Evolutionary conservation across 23 tunicate species (phyloP).

Genomic region (Pegea sp.): DNA sequence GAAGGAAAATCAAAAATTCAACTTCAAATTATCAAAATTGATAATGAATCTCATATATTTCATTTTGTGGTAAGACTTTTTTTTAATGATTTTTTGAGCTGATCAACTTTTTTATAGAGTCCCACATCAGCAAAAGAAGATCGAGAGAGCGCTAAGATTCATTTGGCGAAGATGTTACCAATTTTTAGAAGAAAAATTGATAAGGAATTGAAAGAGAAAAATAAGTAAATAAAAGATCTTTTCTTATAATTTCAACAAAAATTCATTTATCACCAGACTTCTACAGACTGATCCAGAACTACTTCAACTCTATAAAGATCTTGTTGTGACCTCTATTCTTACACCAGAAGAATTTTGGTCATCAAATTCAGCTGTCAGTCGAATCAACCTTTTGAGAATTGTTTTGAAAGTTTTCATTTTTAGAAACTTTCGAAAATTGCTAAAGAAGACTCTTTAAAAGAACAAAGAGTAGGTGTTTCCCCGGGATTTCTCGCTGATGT

Average conservation of each 20-base stretch:
- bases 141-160: constrained; percentile 41
- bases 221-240: constrained; percentile 9
- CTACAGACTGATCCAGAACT: constrained; percentile 62
- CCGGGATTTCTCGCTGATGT: constrained; percentile 83
- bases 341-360: constrained; percentile 89
- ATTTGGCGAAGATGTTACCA: constrained; percentile 63
- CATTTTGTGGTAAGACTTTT: constrained; percentile 27
- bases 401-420: constrained; percentile 1
- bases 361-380: constrained; percentile 49
- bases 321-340: constrained; percentile 42
- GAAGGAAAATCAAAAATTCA: constrained; percentile 89
- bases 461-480: constrained; percentile 79
- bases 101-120: constrained; percentile 1
- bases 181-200: constrained; percentile 66
- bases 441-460: constrained; percentile 1
- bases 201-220: constrained; percentile 77
- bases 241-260: too few species aligned
- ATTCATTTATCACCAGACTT: constrained; percentile 5
- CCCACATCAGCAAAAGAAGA: constrained; percentile 28
- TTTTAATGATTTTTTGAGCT: not conserved
- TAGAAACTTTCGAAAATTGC: constrained; percentile 14
- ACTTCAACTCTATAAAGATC: constrained; percentile 72
- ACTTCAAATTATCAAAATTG: constrained; percentile 51
- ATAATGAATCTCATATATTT: constrained; percentile 51
- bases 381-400: not conserved